These are phyloP conservation scores for Oxyura jamaicensis DNA, from an alignment of 2,113 vertebrate species.

Conservation along the genomic window DNA sequence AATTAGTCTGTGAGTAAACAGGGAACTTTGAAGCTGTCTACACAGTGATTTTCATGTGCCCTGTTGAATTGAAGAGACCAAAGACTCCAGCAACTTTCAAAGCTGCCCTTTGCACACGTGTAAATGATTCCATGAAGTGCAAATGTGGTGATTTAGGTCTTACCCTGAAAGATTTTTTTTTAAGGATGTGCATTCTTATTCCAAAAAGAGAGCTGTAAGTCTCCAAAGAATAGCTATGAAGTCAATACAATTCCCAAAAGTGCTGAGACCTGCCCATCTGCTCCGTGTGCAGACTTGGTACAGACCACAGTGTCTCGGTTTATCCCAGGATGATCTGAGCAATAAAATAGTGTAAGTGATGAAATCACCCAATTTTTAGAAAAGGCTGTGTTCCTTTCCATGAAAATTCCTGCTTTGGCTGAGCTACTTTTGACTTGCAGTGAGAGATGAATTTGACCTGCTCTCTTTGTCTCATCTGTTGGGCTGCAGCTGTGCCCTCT, in stretches of 20 bases:
- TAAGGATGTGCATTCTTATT: not conserved
- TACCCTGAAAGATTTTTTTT: not conserved
- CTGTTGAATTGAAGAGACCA: slow-evolving; percentile 22
- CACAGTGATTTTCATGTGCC: not conserved
- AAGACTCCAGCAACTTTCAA: not conserved
- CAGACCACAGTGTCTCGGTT: not conserved
- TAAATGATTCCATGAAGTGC: not conserved
- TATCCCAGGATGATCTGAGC: not conserved
- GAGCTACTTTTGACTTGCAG: slow-evolving; percentile 51
- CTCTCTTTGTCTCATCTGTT: slow-evolving; percentile 29
- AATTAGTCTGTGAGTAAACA: not conserved
- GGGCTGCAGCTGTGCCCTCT: slow-evolving; percentile 38
- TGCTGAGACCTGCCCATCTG: not conserved
- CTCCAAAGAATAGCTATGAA: not conserved
- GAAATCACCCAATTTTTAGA: not conserved
- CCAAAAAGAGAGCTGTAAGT: not conserved
- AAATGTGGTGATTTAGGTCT: not conserved
- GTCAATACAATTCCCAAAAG: not conserved
- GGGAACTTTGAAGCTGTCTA: slow-evolving; percentile 8
- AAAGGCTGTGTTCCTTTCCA: slow-evolving; percentile 16
- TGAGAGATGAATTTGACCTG: slow-evolving; percentile 19
- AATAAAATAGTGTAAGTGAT: not conserved
- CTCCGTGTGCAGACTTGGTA: not conserved
- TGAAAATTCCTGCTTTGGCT: slow-evolving; percentile 13
- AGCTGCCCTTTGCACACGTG: not conserved